These are phyloP conservation scores for Pseudanteris insignis DNA, from an alignment of 2,888 invertebrate genomes.

Conservation along the genomic window DNA sequence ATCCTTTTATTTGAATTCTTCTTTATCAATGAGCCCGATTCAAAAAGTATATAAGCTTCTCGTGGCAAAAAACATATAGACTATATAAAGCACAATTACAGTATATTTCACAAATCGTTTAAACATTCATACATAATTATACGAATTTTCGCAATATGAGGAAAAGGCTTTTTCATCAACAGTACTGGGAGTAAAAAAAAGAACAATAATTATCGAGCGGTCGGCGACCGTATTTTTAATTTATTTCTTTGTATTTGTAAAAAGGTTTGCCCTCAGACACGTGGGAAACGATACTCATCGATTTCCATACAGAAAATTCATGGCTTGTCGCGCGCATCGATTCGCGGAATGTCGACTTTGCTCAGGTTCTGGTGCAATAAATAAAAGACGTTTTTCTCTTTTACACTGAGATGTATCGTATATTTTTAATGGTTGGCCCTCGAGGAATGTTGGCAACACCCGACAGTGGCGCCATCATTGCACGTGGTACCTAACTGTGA, in stretches of 20 bases:
- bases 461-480: conserved; percentile 3
- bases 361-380: conserved; percentile 18
- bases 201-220: conserved; percentile 12
- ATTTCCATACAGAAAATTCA: conserved; percentile 11
- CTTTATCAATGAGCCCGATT: conserved; percentile 36
- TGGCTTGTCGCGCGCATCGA: conserved; percentile 16
- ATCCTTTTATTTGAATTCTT: conserved; percentile 33
- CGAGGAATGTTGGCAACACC: conserved; percentile 1
- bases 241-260: conserved; percentile 18
- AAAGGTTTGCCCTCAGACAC: conserved; percentile 11
- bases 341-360: conserved; percentile 21
- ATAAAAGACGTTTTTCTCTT: conserved; percentile 25
- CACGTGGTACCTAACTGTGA: conserved; percentile 9
- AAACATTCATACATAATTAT: conserved; percentile 67
- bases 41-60: conserved; percentile 40
- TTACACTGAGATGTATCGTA: conserved; percentile 30
- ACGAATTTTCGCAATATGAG: conserved; percentile 57
- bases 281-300: conserved; percentile 8
- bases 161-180: conserved; percentile 56
- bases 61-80: conserved; percentile 47
- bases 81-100: conserved; percentile 68
- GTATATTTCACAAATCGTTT: conserved; percentile 68
- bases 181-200: conserved; percentile 37
- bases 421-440: conserved; percentile 5
- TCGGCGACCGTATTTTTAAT: conserved; percentile 20